A percentile compares a stretch with the other conserved stretches of the same genome.
Conservation (phyloP, 2,113 vertebrate genomes). For the Hylia prasina region DNA sequence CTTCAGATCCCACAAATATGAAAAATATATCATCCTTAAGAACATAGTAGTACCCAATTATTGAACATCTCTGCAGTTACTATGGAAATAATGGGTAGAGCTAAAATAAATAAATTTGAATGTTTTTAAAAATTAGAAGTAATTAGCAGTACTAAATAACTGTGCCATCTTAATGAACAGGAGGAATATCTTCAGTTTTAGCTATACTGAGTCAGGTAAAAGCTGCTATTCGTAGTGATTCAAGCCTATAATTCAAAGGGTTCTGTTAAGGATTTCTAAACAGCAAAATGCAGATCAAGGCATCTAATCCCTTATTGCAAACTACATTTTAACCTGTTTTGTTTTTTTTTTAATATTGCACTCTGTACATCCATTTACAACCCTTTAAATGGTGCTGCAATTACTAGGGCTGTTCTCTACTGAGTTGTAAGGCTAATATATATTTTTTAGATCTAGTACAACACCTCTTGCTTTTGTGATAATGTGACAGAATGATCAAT, state of each 20-base stretch:
- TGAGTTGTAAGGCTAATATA: background rate
- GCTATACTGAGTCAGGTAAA: background rate
- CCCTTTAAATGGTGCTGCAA: background rate
- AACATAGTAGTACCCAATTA: constrained; percentile 73
- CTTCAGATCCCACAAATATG: background rate
- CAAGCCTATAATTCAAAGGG: background rate
- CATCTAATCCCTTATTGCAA: background rate
- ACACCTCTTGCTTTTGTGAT: background rate
- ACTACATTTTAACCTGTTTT: background rate
- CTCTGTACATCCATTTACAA: background rate
- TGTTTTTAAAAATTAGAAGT: background rate
- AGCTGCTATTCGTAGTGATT: background rate
- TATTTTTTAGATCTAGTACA: background rate
- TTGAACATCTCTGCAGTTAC: constrained; percentile 81
- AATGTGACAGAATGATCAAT: background rate
- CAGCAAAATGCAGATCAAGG: background rate
- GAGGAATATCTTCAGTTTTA: background rate
- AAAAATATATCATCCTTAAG: background rate
- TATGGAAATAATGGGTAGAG: constrained; percentile 81
- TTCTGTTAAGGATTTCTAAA: background rate
- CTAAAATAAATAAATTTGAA: constrained; percentile 49
- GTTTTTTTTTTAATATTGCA: background rate
- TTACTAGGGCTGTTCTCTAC: background rate
- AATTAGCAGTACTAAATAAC: background rate
- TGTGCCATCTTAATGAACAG: background rate